Percentiles rank a stretch among this genome's conserved stretches.
These are phyloP conservation scores for Coreoperca whiteheadi DNA, from an alignment of 2,113 vertebrate genomes.

Conservation along the genomic window DNA sequence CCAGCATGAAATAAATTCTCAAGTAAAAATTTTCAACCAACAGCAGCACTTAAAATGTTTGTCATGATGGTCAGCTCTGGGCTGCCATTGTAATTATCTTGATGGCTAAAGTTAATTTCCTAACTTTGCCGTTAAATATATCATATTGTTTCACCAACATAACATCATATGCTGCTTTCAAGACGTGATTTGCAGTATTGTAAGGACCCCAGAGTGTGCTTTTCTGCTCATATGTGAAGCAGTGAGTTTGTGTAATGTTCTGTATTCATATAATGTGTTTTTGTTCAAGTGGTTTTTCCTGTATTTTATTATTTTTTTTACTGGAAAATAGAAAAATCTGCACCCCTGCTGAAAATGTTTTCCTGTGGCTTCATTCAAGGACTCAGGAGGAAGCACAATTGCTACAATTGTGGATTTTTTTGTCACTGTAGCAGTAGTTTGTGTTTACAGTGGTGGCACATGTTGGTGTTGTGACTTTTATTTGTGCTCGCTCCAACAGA, in stretches of 20 bases:
- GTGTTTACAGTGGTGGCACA: not conserved
- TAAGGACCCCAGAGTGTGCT: not conserved
- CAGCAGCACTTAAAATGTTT: not conserved
- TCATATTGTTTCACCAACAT: not conserved
- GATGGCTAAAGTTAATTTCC: not conserved
- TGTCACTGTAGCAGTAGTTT: not conserved
- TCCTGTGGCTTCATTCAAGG: not conserved
- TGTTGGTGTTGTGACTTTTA: not conserved
- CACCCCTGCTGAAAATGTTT: not conserved
- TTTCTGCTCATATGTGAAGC: not conserved
- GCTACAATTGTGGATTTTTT: not conserved
- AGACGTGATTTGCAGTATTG: not conserved
- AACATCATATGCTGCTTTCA: not conserved
- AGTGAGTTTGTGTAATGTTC: not conserved
- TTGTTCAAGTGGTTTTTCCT: not conserved
- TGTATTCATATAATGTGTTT: not conserved
- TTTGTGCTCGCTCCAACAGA: not conserved
- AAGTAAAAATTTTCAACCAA: not conserved
- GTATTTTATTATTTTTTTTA: not conserved
- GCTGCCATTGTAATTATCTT: not conserved
- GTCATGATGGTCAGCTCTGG: not conserved
- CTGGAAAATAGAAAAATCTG: not conserved
- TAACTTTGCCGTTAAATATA: not conserved
- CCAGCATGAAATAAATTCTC: not conserved
- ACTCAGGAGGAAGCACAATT: not conserved